These are phyloP conservation scores for Virgularia gustaviana DNA, from an alignment of 92 coral and sea anemone genomes.

Conservation along the genomic window DNA sequence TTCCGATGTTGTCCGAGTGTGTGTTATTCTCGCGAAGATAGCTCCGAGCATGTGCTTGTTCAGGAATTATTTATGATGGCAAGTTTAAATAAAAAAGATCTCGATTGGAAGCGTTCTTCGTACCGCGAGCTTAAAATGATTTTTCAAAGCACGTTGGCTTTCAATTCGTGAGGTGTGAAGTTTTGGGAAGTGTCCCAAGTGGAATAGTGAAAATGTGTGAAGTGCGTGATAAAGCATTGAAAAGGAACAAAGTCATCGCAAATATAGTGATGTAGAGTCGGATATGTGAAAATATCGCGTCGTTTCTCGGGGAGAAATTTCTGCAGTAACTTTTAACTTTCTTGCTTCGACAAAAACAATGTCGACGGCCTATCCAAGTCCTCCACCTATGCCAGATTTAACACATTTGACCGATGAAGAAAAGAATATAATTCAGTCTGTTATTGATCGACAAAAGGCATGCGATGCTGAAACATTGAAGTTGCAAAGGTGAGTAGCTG, in stretches of 20 bases:
- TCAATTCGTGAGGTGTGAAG: background rate
- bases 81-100: constrained; percentile 22
- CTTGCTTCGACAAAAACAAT: background rate
- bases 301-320: background rate
- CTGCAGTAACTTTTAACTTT: background rate
- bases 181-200: background rate
- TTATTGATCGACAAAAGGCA: constrained; percentile 83
- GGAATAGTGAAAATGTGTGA: background rate
- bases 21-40: constrained; percentile 22
- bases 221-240: background rate
- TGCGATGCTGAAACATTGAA: constrained; percentile 72
- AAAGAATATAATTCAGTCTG: constrained; percentile 73
- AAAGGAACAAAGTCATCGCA: background rate
- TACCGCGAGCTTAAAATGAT: constrained; percentile 41
- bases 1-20: constrained; percentile 17
- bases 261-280: background rate
- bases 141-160: constrained; percentile 25
- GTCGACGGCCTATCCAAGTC: constrained; percentile 45
- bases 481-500: constrained; percentile 69
- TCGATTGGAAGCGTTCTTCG: constrained; percentile 24
- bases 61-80: constrained; percentile 38
- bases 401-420: constrained; percentile 96
- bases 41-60: constrained; percentile 40
- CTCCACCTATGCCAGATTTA: constrained; percentile 91
- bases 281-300: constrained; percentile 1